A percentile compares a stretch with the other conserved stretches of the same genome.
Evolutionary conservation across 1,140 invertebrate genomes (phyloP).

Genomic region (Leptinotarsa undecemlineata): DNA sequence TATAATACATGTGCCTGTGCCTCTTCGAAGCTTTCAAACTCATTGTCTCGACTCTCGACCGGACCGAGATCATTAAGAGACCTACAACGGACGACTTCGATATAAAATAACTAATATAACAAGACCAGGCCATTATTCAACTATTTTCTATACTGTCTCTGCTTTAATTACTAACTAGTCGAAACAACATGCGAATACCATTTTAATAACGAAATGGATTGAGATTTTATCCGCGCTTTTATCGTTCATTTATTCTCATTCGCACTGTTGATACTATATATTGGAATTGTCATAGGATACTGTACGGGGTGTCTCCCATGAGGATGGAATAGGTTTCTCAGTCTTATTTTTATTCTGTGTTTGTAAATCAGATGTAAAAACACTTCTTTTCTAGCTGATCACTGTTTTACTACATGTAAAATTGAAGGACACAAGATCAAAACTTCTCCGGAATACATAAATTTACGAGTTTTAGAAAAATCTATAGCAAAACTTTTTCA

Average conservation of each 20-base stretch:
- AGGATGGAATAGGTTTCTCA: no score
- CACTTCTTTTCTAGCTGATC: no score
- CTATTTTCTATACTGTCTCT: slow-evolving; percentile 35
- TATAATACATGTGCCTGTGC: not conserved
- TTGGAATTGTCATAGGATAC: not conserved
- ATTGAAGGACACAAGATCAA: no score
- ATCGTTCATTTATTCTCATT: not conserved
- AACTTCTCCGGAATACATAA: no score
- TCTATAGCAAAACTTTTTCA: no score
- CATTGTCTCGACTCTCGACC: slow-evolving; percentile 6
- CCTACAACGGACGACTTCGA: slow-evolving; percentile 14
- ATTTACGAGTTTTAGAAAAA: no score
- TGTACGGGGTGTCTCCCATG: no score
- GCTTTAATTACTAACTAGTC: slow-evolving; percentile 31
- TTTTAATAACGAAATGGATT: slow-evolving; percentile 25
- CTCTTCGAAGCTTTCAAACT: slow-evolving; percentile 1
- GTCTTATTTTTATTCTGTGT: no score
- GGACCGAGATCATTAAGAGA: slow-evolving; percentile 21
- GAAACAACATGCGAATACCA: slow-evolving; percentile 28
- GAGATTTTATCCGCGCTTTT: slow-evolving; percentile 21
- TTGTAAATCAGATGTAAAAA: no score
- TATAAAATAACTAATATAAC: slow-evolving; percentile 29
- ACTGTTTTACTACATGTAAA: no score
- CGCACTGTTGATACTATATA: not conserved
- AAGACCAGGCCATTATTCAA: slow-evolving; percentile 30